Base-by-base conservation (phyloP, 2,888 invertebrate species). In the Pollenia labialis region DNA sequence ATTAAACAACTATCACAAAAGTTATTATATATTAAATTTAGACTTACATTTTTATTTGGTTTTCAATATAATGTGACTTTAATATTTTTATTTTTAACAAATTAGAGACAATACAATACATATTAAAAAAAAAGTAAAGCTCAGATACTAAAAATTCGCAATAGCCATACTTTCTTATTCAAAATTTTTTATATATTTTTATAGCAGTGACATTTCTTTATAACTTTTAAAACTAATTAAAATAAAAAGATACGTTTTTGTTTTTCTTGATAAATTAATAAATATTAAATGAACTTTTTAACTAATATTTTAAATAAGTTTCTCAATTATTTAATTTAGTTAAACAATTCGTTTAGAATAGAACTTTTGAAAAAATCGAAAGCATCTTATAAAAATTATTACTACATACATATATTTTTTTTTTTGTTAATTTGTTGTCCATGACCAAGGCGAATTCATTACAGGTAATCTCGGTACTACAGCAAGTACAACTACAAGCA, bases 31-130 rank as follows among this genome's bases (percentile, higher is more conserved):
- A 56, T 23, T 18, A 56, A 56, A 54, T 32, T 32, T 32, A 18
- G 42, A 4, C 10, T 42, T 16, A 42, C 18, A 48, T 32, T 50
- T 68, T 50, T 32, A 68, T 68, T 68, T 50, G 48, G 66, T 32
- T 68, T 68, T 32, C 4, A 32, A n/a, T 48, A 52, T 52, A 69
- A 52, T 69, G 16, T 48, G 66, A 48, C 46, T 66, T 44, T 9
- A 48, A 23, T 4, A 48, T 48, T 14, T 66, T 66, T 23, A 9
- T 23, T 32, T 32, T 32, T 32, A n/a, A 8, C 16, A 46, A 8
- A 18, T 18, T 8, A 18, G 46, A 46, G 4, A 66, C 2, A 18
- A 14, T 50, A 50, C 10, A 32, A 32, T 32, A 50, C n/a, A n/a
- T n/a, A n/a, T n/a, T 16, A 7, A 8, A 69, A 40, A 10, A 12